A percentile compares a stretch with the other conserved stretches of the same genome.
Conservation (phyloP, 2,797 vertebrate genomes). For the Takifugu rubripes region DNA sequence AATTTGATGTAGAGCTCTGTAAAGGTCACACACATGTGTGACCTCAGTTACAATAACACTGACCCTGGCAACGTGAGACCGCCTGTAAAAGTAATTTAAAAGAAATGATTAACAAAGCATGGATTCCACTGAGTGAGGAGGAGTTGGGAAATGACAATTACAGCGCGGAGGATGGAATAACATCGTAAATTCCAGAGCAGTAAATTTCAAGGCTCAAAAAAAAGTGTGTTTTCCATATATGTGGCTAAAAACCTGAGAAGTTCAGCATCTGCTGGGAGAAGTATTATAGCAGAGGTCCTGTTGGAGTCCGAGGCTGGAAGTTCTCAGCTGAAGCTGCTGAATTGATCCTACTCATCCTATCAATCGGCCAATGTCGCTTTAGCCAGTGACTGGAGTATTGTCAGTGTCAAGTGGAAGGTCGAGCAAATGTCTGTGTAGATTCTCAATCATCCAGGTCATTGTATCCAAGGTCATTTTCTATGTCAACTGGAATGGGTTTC, state of each 20-base stretch:
- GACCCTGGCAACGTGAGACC: not conserved
- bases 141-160: constrained; percentile 45
- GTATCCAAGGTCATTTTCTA: too few relatives aligned
- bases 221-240: constrained; percentile 43
- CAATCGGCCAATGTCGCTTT: constrained; percentile 7
- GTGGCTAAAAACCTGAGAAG: constrained; percentile 4
- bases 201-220: constrained; percentile 33
- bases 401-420: constrained; percentile 18
- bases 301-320: constrained; percentile 9
- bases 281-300: constrained; percentile 31
- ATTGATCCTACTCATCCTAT: constrained; percentile 15
- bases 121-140: constrained; percentile 29
- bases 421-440: not conserved
- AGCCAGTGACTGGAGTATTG: constrained; percentile 7
- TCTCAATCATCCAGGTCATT: too few relatives aligned
- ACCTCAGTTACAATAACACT: not conserved
- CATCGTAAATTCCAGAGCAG: constrained; percentile 39
- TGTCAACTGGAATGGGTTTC: too few relatives aligned
- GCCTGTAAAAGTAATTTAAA: constrained; percentile 44
- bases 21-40: not conserved
- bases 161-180: constrained; percentile 24
- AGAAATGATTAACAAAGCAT: constrained; percentile 36
- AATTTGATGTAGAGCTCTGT: constrained; percentile 1
- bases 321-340: constrained; percentile 3
- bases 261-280: constrained; percentile 17